Evolutionary conservation across 2,888 invertebrate genomes (phyloP), one percentile per base, ranked within the genome.

Genomic region (Antitype chi): DNA sequence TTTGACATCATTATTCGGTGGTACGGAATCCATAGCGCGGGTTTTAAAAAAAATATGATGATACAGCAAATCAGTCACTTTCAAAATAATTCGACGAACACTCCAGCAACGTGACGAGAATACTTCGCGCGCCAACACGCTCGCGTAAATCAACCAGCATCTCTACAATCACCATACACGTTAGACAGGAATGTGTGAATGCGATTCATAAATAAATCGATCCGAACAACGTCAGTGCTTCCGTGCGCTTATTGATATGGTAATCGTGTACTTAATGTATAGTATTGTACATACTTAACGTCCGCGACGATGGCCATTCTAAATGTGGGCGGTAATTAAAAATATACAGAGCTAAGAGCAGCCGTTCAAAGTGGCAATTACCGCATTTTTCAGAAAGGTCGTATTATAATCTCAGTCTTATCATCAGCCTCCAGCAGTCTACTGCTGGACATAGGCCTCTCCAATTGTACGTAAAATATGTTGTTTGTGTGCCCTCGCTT

Each of bases 201-300:
- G 86, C 85, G 84, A 86, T 89, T 89, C 89, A 87, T 91, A 91
- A 88, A 90, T 91, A 91, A 89, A 89, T 91, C 91, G 85, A 85
- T 88, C 88, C 68, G 53, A 76, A 81, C 78, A 71, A 80, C 86
- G 84, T 85, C 87, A 83, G 81, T 74, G 89, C 90, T 90, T 87
- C 90, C 89, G 88, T 82, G 85, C 90, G 74, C 88, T 88, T 90
- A 90, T 90, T 89, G 90, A 87, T 90, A 88, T 89, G 88, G 87
- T 86, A 88, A 90, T 87, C 76, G 59, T 79, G 82, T 74, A 70
- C 76, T 80, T 86, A 89, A 86, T 85, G 80, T 75, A 73, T 55
- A 59, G 38, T 69, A 75, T 85, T 84, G 80, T 87, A 80, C 55
- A 57, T 73, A 60, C n/a, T 81, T 87, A 82, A 67, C 20, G 55